Conservation (phyloP, 2,888 invertebrate genomes). For the Polyommatus iphigenia region DNA sequence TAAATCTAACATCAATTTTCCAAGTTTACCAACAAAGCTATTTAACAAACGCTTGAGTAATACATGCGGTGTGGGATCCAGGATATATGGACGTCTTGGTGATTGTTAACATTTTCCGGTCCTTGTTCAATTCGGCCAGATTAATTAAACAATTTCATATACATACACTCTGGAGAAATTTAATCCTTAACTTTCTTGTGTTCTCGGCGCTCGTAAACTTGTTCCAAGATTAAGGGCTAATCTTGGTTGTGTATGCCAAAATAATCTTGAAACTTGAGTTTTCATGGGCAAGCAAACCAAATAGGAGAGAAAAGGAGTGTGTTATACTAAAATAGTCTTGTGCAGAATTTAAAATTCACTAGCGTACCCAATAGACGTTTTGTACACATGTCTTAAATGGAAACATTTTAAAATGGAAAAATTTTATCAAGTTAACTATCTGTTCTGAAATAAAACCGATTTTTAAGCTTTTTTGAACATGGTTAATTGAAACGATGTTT, state of each 20-base stretch:
- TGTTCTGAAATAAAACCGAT: too few species aligned
- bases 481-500: too few species aligned
- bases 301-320: not conserved
- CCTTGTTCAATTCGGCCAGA: not conserved
- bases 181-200: conserved; percentile 17
- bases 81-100: conserved; percentile 13
- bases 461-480: too few species aligned
- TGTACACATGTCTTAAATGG: too few species aligned
- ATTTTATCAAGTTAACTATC: too few species aligned
- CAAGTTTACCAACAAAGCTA: not conserved
- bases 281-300: not conserved
- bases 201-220: conserved; percentile 8
- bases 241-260: conserved; percentile 7
- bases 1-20: not conserved
- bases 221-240: not conserved
- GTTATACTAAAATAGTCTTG: not conserved
- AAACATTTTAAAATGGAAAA: too few species aligned
- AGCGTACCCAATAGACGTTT: too few species aligned
- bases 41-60: not conserved
- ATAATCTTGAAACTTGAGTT: conserved; percentile 3
- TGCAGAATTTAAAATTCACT: too few species aligned
- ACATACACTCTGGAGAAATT: conserved; percentile 22
- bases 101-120: conserved; percentile 30
- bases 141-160: conserved; percentile 28
- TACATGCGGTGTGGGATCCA: conserved; percentile 4